Percentiles rank a stretch among this genome's conserved stretches.
Evolutionary conservation across 2,888 invertebrate species (phyloP).

Genomic region (Coelopa pilipes): DNA sequence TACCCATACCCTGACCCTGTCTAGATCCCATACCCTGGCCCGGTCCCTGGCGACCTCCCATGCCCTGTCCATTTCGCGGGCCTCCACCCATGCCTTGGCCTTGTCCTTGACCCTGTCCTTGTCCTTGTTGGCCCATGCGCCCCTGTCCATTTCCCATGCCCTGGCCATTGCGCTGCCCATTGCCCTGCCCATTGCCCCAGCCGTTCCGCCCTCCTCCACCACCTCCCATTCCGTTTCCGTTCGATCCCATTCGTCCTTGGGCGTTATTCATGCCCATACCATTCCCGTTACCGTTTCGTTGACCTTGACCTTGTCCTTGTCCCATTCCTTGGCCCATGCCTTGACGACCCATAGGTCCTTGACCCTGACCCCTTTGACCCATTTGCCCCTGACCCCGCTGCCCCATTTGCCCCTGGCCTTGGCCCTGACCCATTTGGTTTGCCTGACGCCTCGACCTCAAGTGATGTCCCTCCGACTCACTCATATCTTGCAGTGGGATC

Average conservation of each 20-base stretch:
- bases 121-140: slow-evolving; percentile 19
- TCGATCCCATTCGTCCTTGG: neutral
- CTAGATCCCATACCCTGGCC: slow-evolving; percentile 1
- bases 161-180: neutral
- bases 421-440: slow-evolving; percentile 21
- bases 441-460: slow-evolving; percentile 12
- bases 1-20: slow-evolving; percentile 19
- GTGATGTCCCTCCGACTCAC: neutral
- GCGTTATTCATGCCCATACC: neutral
- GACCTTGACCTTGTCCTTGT: slow-evolving; percentile 1
- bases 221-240: slow-evolving; percentile 15
- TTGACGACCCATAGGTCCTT: slow-evolving; percentile 6
- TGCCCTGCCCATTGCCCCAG: neutral
- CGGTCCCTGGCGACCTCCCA: slow-evolving; percentile 10
- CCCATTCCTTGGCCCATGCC: slow-evolving; percentile 22
- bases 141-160: slow-evolving; percentile 22
- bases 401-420: neutral
- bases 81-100: slow-evolving; percentile 16
- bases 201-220: neutral
- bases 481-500: neutral
- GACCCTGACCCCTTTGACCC: no score
- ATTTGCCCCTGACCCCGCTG: neutral
- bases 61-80: slow-evolving; percentile 22
- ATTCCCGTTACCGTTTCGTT: neutral
- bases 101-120: slow-evolving; percentile 9